Evolutionary conservation across 64 coral and sea anemone species (phyloP), one percentile per base, ranked within the genome.

Genomic region (Porites australiensis): DNA sequence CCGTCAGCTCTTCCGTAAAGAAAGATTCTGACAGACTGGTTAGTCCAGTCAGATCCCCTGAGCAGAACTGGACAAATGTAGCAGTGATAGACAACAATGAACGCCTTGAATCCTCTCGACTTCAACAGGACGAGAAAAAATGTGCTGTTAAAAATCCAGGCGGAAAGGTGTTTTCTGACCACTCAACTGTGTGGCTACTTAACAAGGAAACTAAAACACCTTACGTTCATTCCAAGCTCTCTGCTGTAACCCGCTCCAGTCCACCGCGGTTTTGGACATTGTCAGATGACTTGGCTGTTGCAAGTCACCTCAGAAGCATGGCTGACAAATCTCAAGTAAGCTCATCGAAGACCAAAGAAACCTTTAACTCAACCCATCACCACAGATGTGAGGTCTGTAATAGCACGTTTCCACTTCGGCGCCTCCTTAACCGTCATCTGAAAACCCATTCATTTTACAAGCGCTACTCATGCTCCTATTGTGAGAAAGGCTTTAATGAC

Each of bases 391-490:
- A 92, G 16, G 77, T 97, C 19, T 97, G 95, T 21, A 85, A 89
- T 18, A 76, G 78, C 7, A 91, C 92, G 0, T 97, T 97, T 22
- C 90, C 92, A 1, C 77, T 97, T 18, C 95, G 90, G 47, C 88
- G 98, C 5, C 84, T 92, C 2, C 75, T 99, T 16, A 96, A 93
- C 85, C 83, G 94, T 14, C 98, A 99, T 58, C 64, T 99, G 63
- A 99, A 99, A 84, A 94, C 94, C 15, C 98, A 99, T 84, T 99
- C 98, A 8, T 99, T 99, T 85, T 99, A 99, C 58, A 99, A 98
- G 72, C 93, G 96, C 8, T 93, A 98, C 50, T 87, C 94, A 48
- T 99, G 98, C 63, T 79, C 85, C 16, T 99, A 71, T 54, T 99
- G 98, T 67, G 98, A 92, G 20, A 99, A 99, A 59, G 98, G 98